phyloP scores from a whole-genome alignment of 92 coral and sea anemone genomes.

The Palythoa heliodiscus region DNA sequence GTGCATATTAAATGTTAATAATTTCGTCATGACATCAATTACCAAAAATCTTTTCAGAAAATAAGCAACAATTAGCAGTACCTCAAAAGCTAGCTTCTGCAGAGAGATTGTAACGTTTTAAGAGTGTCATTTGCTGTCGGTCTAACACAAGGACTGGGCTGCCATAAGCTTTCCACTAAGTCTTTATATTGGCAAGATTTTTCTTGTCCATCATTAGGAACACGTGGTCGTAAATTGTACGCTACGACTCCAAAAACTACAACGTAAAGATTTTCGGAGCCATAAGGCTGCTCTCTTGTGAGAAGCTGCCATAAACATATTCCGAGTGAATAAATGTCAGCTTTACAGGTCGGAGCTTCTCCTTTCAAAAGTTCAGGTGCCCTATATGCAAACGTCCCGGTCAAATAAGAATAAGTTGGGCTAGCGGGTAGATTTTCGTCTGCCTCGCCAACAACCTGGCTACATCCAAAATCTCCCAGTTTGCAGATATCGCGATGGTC shows the following conservation, averaged over 20 bases:
- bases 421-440: conserved; percentile 95
- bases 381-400: conserved; percentile 96
- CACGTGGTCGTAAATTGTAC: conserved; percentile 90
- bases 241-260: conserved; percentile 98
- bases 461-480: conserved; percentile 96
- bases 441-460: conserved; percentile 86
- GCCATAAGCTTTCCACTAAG: conserved; percentile 86
- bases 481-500: conserved; percentile 87
- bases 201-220: conserved; percentile 70
- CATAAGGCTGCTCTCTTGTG: conserved; percentile 92
- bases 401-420: conserved; percentile 94
- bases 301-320: conserved; percentile 93
- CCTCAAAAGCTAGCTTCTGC: conserved; percentile 43
- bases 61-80: conserved; percentile 14
- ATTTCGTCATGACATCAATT: conserved; percentile 60
- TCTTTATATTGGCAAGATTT: conserved; percentile 67
- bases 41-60: conserved; percentile 51
- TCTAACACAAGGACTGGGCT: conserved; percentile 66
- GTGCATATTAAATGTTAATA: conserved; percentile 61
- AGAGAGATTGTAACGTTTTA: conserved; percentile 56
- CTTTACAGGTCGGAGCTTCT: conserved; percentile 90
- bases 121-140: conserved; percentile 82
- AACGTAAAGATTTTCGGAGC: conserved; percentile 91
- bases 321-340: conserved; percentile 96
- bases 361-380: conserved; percentile 99